phyloP scores from a whole-genome alignment of 1,140 invertebrate genomes.

The Lucilia cuprina region DNA sequence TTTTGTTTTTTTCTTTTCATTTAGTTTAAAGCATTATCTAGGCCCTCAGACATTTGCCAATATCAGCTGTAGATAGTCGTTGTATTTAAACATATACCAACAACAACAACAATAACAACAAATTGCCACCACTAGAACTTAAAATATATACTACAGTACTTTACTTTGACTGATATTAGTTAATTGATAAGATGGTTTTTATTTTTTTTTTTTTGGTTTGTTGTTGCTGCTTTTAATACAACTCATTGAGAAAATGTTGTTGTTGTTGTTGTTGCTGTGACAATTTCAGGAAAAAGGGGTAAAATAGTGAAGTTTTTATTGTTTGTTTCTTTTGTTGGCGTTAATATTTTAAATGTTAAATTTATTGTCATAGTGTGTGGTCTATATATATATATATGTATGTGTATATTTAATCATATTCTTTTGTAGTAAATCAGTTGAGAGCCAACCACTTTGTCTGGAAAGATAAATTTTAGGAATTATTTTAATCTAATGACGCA shows the following conservation, averaged over 20 bases:
- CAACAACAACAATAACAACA: background rate
- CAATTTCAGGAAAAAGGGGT: too few species aligned
- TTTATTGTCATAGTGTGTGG: too few species aligned
- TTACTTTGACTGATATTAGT: background rate
- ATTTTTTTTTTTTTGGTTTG: too few species aligned
- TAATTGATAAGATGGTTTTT: background rate
- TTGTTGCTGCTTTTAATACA: background rate
- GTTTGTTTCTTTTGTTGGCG: too few species aligned
- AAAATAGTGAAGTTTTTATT: too few species aligned
- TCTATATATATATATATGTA: too few species aligned
- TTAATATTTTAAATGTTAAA: too few species aligned
- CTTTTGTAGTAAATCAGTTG: background rate
- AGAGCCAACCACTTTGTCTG: background rate
- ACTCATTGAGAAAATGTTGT: background rate
- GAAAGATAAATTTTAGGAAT: background rate
- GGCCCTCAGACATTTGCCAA: constrained; percentile 17
- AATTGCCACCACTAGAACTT: background rate
- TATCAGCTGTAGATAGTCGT: constrained; percentile 19
- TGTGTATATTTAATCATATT: background rate
- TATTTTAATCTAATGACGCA: background rate
- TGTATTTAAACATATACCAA: background rate
- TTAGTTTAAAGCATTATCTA: background rate
- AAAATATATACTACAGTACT: too few species aligned
- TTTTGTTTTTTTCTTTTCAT: background rate
- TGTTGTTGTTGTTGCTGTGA: background rate